These are phyloP conservation scores for Paramuricea clavata DNA, from an alignment of 92 coral and sea anemone species.

Conservation along the genomic window DNA sequence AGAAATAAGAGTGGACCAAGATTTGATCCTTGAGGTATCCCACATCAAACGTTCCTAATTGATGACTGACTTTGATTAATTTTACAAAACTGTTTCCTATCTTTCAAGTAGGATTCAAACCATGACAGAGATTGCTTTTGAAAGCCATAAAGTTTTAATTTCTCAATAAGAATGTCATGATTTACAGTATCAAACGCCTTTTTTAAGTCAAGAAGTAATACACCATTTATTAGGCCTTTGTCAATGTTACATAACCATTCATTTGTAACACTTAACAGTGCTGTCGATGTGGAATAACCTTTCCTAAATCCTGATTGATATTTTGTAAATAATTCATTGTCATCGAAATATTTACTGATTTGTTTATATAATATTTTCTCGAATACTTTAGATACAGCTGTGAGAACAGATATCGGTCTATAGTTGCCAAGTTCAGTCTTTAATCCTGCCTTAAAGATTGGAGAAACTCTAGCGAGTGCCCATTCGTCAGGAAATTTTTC, in stretches of 20 bases:
- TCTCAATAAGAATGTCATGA: slow-evolving; percentile 13
- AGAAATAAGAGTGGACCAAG: not conserved
- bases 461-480: too few relatives aligned
- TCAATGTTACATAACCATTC: not conserved
- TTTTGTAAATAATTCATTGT: not conserved
- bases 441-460: too few relatives aligned
- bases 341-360: not conserved
- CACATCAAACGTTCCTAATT: not conserved
- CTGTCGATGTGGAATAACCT: slow-evolving; percentile 3
- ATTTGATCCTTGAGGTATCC: slow-evolving; percentile 10
- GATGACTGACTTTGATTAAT: not conserved
- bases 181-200: not conserved
- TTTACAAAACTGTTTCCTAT: not conserved
- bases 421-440: too few relatives aligned
- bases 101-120: not conserved
- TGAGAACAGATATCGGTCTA: not conserved
- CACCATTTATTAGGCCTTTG: slow-evolving; percentile 11
- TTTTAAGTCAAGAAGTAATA: not conserved
- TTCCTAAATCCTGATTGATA: slow-evolving; percentile 7
- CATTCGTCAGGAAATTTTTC: too few relatives aligned
- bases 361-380: not conserved
- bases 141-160: not conserved
- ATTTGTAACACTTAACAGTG: not conserved
- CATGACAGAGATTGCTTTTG: not conserved
- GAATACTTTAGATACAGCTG: not conserved